Evolutionary conservation across 2,797 vertebrate genomes (phyloP).

Genomic region (Pampus argenteus): DNA sequence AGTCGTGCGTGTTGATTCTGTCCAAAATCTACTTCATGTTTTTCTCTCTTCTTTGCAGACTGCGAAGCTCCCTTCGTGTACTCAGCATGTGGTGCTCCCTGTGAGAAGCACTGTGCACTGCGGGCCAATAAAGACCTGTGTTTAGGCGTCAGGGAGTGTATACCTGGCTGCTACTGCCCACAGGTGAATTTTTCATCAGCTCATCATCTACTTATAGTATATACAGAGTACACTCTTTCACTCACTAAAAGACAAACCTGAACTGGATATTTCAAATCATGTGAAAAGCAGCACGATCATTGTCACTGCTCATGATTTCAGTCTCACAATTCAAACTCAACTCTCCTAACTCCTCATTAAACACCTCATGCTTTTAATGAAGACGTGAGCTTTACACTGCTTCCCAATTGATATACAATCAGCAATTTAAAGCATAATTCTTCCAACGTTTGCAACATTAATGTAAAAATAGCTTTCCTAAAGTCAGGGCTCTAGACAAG

Average conservation of each 20-base stretch:
- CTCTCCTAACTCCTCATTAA: neutral
- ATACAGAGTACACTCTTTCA: neutral
- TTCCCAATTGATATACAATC: neutral
- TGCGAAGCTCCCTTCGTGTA: slow-evolving; percentile 87
- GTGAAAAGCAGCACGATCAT: too few relatives aligned
- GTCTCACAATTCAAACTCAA: too few relatives aligned
- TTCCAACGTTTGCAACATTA: neutral
- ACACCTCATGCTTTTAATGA: neutral
- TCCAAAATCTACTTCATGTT: rapidly evolving
- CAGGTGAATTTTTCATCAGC: slow-evolving; percentile 73
- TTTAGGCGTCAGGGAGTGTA: slow-evolving; percentile 78
- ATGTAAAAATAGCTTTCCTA: neutral
- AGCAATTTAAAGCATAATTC: neutral
- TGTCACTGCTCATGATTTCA: neutral
- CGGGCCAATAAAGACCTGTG: slow-evolving; percentile 75
- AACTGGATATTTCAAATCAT: neutral
- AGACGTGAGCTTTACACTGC: neutral
- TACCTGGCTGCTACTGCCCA: slow-evolving; percentile 92
- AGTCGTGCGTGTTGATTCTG: neutral
- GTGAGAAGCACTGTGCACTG: slow-evolving; percentile 87
- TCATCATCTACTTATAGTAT: neutral
- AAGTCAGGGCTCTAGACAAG: neutral
- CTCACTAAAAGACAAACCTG: neutral
- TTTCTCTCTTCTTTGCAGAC: slow-evolving; percentile 54
- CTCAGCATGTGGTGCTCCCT: slow-evolving; percentile 84